Base-by-base conservation (phyloP, 2,113 vertebrate species). In the Poecilia latipinna region DNA sequence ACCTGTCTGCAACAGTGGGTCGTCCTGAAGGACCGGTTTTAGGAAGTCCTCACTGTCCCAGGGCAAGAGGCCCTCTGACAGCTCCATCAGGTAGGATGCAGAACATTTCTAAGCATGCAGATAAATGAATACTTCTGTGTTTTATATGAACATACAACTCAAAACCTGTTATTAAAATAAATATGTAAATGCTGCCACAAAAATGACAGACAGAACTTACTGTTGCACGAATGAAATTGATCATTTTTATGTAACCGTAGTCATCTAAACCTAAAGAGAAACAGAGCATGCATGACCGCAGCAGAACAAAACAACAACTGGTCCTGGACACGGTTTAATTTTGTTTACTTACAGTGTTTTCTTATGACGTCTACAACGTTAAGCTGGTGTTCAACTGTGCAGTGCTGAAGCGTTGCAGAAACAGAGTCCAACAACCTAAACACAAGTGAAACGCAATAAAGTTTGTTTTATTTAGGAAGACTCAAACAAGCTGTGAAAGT, bases 241-340 rank as follows among this genome's bases (percentile, higher is more conserved):
- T 96, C 87, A 99, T 93, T 75, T 97, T 98, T 82, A 99, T 85
- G 65, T 96, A 99, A 62, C 96, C 96, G 81, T 99, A 99, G 93
- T 97, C 97, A 70, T 98, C 96, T 67, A 99, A 95, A 82, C 93
- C 98, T 99, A 65, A 61, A 12, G 72, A 86, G 71, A 48, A n/a
- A 51, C 51, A 37, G 54, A 51, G 0, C 22, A 3, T 0, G 19
- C 65, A 24, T 8, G 3, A 35, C 2, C 68, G 61, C 1, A 70
- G 48, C 7, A 24, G 11, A 76, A 65, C 1, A 0, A 0, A 70
- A 0, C 32, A 13, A 22, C 0, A 24, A 12, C n/a, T 10, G 35
- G 19, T 72, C 22, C 15, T 12, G 1, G 51, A 12, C 54, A 12
- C 0, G 1, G 0, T 32, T 19, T 2, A 5, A n/a, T 4, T 15